Conservation (phyloP, 2,797 vertebrate genomes). For the Sylvilagus floridanus region DNA sequence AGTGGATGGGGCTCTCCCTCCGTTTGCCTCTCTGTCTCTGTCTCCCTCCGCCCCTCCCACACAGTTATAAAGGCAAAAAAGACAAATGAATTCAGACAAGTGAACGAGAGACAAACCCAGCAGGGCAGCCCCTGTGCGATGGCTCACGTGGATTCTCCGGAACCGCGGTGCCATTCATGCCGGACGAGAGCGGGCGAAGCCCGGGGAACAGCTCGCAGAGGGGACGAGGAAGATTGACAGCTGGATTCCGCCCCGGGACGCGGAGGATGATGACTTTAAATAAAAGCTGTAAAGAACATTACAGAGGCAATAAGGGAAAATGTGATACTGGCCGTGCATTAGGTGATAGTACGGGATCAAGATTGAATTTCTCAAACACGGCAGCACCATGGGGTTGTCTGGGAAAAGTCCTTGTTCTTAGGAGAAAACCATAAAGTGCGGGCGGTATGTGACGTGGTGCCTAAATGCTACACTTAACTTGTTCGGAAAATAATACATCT, state of each 20-base stretch:
- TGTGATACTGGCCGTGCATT: rapidly evolving
- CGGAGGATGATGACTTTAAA: background rate
- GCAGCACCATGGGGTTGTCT: background rate
- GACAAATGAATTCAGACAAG: too few relatives aligned
- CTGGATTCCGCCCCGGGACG: background rate
- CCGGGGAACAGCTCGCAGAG: too few relatives aligned
- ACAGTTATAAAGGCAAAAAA: too few relatives aligned
- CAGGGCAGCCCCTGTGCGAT: too few relatives aligned
- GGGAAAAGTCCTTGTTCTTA: background rate
- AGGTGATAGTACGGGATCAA: background rate
- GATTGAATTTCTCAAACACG: background rate
- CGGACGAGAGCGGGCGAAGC: too few relatives aligned
- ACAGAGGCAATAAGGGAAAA: background rate
- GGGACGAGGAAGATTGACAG: too few relatives aligned
- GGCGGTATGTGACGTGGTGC: background rate
- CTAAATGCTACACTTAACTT: background rate
- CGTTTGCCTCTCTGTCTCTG: too few relatives aligned
- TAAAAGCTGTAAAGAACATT: background rate
- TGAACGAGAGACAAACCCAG: too few relatives aligned
- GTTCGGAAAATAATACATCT: background rate
- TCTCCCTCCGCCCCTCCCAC: too few relatives aligned
- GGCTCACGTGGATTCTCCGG: too few relatives aligned
- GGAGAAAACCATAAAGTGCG: background rate
- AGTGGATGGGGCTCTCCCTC: too few relatives aligned
- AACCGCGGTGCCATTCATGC: too few relatives aligned